phyloP scores from a whole-genome alignment of 2,888 invertebrate genomes.

The Julus scanicus region DNA sequence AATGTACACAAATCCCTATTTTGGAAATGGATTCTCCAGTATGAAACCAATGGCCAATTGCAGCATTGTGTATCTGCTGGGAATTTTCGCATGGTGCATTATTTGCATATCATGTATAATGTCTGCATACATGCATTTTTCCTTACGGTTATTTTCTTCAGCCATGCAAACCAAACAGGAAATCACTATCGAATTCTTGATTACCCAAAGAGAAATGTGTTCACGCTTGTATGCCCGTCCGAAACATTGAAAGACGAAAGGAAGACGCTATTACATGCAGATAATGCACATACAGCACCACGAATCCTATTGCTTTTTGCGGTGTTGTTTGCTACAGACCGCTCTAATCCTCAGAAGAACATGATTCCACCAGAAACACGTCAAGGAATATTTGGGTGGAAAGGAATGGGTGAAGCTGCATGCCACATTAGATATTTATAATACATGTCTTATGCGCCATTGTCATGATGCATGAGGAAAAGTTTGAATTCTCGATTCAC shows the following conservation, averaged over 20 bases:
- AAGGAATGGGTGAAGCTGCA: not conserved
- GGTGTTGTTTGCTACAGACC: constrained; percentile 34
- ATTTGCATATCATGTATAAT: constrained; percentile 22
- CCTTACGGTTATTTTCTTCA: constrained; percentile 12
- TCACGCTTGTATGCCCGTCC: constrained; percentile 20
- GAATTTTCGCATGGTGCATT: not conserved
- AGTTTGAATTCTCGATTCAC: not conserved
- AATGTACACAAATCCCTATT: no score
- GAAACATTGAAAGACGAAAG: constrained; percentile 30
- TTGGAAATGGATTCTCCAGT: not conserved
- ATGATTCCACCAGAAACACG: not conserved
- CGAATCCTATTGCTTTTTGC: constrained; percentile 5
- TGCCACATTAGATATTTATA: constrained; percentile 24
- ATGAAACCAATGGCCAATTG: not conserved
- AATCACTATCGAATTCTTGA: constrained; percentile 42
- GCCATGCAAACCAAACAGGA: constrained; percentile 42
- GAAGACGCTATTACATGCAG: constrained; percentile 30
- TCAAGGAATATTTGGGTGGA: not conserved
- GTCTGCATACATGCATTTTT: not conserved
- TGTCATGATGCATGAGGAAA: not conserved
- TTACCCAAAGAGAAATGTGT: constrained; percentile 39
- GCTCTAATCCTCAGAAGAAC: not conserved
- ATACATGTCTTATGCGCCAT: not conserved
- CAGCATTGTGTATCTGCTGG: not conserved
- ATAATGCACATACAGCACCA: constrained; percentile 15